These are phyloP conservation scores for Eciton burchellii DNA, from an alignment of 1,140 invertebrate genomes.

Conservation along the genomic window DNA sequence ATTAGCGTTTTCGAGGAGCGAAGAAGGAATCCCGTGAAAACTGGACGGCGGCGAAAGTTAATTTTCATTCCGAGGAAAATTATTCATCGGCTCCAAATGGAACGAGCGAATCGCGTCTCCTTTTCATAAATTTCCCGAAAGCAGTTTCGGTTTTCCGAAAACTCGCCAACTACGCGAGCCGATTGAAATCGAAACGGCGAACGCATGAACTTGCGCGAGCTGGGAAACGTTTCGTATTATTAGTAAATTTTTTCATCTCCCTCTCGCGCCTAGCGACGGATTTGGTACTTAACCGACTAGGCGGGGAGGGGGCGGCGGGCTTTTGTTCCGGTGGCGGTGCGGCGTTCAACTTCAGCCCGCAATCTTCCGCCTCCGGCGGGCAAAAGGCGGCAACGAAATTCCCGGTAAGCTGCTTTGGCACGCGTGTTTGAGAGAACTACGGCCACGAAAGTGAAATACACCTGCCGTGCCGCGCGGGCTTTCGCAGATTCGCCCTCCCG, in stretches of 20 bases:
- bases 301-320: neutral
- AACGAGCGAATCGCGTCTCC: neutral
- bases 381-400: conserved; percentile 59
- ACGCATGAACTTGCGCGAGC: neutral
- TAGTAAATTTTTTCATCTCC: conserved; percentile 52
- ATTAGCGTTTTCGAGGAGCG: too few relatives aligned
- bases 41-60: too few relatives aligned
- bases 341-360: conserved; percentile 38
- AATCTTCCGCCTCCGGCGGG: conserved; percentile 25
- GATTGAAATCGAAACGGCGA: neutral
- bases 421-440: conserved; percentile 52
- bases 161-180: neutral
- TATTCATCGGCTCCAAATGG: too few relatives aligned
- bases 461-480: conserved; percentile 48
- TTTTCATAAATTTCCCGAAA: neutral
- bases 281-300: conserved; percentile 64
- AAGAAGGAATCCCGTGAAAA: too few relatives aligned
- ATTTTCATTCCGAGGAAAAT: too few relatives aligned
- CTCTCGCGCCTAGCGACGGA: conserved; percentile 10
- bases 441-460: conserved; percentile 68
- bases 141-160: neutral
- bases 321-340: conserved; percentile 28
- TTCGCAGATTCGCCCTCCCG: conserved; percentile 48
- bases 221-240: conserved; percentile 45
- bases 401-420: conserved; percentile 44